Conservation (phyloP, 2,797 vertebrate species). For the Dallia pectoralis region DNA sequence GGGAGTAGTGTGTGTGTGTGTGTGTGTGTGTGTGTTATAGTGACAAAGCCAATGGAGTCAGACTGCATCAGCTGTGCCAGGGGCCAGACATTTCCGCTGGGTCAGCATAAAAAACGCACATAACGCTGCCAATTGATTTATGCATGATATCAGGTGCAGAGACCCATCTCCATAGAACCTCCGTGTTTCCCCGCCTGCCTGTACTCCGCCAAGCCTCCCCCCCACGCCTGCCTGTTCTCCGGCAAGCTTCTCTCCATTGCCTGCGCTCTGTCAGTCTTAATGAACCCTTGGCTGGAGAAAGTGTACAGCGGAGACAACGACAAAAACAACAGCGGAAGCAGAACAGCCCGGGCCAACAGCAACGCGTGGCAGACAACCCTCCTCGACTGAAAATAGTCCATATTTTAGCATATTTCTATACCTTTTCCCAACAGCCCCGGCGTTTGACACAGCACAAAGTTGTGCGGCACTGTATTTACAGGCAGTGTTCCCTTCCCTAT, state of each 20-base stretch:
- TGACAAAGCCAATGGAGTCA: conserved; percentile 66
- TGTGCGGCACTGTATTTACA: conserved; percentile 18
- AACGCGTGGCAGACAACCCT: conserved; percentile 2
- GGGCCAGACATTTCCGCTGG: conserved; percentile 57
- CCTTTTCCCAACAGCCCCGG: conserved; percentile 9
- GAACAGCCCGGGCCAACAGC: conserved; percentile 51
- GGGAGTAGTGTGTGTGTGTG: conserved; percentile 26
- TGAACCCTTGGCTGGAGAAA: conserved; percentile 61
- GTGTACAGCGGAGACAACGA: conserved; percentile 43
- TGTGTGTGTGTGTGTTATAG: conserved; percentile 37
- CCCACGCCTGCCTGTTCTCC: conserved; percentile 47
- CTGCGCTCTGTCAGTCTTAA: conserved; percentile 70
- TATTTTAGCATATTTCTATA: conserved; percentile 74
- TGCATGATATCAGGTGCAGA: conserved; percentile 67
- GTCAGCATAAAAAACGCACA: conserved; percentile 71
- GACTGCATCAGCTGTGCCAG: conserved; percentile 60
- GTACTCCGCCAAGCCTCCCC: conserved; percentile 44
- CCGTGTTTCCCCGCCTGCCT: conserved; percentile 44
- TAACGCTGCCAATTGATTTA: conserved; percentile 72
- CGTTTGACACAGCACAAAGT: conserved; percentile 40
- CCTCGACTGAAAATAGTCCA: conserved; percentile 51
- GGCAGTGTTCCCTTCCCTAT: conserved; percentile 63
- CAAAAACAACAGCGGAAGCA: conserved; percentile 30
- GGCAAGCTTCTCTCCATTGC: conserved; percentile 41
- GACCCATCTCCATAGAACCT: conserved; percentile 44